Evolutionary conservation across 2,888 invertebrate species (phyloP).

Genomic region (Uropetala carovei): DNA sequence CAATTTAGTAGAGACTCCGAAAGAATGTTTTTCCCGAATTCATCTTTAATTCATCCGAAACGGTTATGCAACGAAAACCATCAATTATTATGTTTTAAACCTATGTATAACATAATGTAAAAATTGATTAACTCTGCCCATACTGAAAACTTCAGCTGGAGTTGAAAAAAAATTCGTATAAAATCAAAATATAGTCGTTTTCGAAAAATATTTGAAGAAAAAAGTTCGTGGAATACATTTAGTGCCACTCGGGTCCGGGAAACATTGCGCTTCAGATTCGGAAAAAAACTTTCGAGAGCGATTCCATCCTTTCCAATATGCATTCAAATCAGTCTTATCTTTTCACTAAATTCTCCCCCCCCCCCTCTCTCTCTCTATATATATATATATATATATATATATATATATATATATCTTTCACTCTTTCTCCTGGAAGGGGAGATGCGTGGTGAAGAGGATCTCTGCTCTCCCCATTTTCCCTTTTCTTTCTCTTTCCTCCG

Average conservation of each 20-base stretch:
- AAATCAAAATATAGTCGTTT: not conserved
- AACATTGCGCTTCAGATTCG: not conserved
- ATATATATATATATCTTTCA: too few species aligned
- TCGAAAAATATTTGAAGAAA: not conserved
- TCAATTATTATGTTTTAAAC: not conserved
- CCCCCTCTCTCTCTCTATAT: too few species aligned
- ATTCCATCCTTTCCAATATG: constrained; percentile 33
- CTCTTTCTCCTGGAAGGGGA: too few species aligned
- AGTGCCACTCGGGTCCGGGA: not conserved
- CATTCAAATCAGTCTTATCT: constrained; percentile 27
- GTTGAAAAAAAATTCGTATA: not conserved
- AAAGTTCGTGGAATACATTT: not conserved
- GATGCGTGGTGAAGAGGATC: too few species aligned
- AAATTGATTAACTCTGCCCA: not conserved
- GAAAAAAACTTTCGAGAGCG: not conserved
- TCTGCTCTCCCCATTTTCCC: too few species aligned
- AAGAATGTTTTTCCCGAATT: constrained; percentile 23
- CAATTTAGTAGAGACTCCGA: not conserved
- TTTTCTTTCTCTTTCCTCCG: too few species aligned
- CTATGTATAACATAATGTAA: not conserved
- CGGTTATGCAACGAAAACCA: not conserved
- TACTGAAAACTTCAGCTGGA: not conserved
- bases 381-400: too few species aligned
- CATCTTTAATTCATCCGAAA: constrained; percentile 30
- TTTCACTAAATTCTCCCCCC: not conserved